Conservation (phyloP, 1,140 invertebrate species). For the Zophobas morio region DNA sequence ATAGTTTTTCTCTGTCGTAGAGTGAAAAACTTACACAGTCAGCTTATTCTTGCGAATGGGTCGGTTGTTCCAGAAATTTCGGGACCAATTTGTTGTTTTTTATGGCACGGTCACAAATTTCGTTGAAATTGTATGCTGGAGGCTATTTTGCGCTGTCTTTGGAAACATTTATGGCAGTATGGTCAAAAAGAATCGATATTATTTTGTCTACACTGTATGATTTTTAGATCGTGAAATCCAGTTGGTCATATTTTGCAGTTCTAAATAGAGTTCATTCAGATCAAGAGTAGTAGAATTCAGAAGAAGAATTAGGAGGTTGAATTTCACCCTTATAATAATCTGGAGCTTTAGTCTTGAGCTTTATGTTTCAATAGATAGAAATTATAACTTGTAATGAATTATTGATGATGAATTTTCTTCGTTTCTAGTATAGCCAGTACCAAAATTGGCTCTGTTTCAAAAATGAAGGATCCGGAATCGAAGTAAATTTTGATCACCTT, state of each 20-base stretch:
- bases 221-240: constrained; percentile 20
- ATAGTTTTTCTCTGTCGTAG: no score
- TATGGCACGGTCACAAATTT: constrained; percentile 55
- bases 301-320: no score
- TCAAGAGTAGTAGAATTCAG: neutral
- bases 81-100: constrained; percentile 55
- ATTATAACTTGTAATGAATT: no score
- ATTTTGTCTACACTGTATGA: no score
- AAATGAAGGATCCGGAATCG: no score
- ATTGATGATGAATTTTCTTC: no score
- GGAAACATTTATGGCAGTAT: constrained; percentile 55
- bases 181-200: neutral
- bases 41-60: constrained; percentile 55
- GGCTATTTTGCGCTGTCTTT: constrained; percentile 58
- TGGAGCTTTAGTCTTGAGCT: no score
- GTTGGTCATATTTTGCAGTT: constrained; percentile 26
- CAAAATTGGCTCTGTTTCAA: no score
- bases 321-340: no score
- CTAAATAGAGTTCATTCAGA: constrained; percentile 14
- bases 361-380: no score
- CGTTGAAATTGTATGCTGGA: constrained; percentile 56
- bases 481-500: no score
- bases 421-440: no score
- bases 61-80: constrained; percentile 48
- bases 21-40: constrained; percentile 54